These are phyloP conservation scores for Lacerta agilis DNA, from an alignment of 2,797 vertebrate species.

Conservation along the genomic window DNA sequence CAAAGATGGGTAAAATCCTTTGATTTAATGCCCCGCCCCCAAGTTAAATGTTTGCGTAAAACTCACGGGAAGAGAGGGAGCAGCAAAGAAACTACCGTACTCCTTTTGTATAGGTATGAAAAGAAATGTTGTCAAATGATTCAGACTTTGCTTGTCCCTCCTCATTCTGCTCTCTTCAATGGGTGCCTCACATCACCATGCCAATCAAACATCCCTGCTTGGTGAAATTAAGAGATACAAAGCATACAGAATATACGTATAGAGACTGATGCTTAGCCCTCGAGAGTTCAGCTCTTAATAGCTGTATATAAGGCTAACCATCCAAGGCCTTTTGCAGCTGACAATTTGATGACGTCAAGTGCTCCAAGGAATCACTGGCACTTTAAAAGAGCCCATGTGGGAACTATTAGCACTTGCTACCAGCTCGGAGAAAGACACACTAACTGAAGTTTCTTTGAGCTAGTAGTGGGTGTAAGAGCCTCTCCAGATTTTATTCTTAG, in stretches of 20 bases:
- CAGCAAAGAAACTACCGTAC: constrained; percentile 24
- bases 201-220: background rate
- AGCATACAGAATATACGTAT: background rate
- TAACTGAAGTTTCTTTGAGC: background rate
- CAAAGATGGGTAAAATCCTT: no score
- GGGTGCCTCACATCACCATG: background rate
- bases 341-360: constrained; percentile 28
- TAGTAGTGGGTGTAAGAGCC: background rate
- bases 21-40: background rate
- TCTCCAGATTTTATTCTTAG: background rate
- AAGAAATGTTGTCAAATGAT: constrained; percentile 7
- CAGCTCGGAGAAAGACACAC: constrained; percentile 7
- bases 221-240: background rate
- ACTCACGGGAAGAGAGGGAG: background rate
- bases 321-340: background rate
- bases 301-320: constrained; percentile 13
- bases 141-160: constrained; percentile 1
- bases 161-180: background rate
- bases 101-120: background rate
- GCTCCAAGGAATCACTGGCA: constrained; percentile 15
- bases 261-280: background rate
- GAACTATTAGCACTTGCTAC: constrained; percentile 14
- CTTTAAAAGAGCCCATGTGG: background rate
- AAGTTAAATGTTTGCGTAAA: constrained; percentile 12
- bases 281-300: constrained; percentile 13